These are phyloP conservation scores for Podilymbus podiceps DNA, from an alignment of 2,113 vertebrate species.

Conservation along the genomic window DNA sequence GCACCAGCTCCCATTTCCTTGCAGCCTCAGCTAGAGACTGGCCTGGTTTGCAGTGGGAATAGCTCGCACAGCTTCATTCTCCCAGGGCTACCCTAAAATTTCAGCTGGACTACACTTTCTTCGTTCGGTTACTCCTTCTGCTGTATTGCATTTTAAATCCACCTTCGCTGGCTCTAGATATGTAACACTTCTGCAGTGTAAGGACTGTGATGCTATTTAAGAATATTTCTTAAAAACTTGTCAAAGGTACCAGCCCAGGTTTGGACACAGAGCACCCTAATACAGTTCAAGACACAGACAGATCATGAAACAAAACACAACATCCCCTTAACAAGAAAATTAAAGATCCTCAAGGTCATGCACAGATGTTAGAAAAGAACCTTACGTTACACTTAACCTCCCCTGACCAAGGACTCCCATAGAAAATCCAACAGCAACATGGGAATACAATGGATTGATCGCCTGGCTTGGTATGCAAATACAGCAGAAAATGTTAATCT, in stretches of 20 bases:
- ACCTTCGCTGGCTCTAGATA: neutral
- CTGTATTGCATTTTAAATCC: neutral
- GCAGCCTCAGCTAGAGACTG: neutral
- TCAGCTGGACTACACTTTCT: neutral
- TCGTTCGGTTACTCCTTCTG: neutral
- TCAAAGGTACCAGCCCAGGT: neutral
- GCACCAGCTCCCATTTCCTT: neutral
- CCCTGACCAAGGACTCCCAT: neutral
- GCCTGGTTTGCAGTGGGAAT: neutral
- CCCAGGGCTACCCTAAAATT: neutral
- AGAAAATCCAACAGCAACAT: neutral
- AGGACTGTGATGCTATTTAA: neutral
- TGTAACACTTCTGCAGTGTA: neutral
- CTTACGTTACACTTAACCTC: neutral
- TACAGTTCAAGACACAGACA: rapidly evolving
- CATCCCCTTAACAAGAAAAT: neutral
- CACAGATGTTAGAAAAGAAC: neutral
- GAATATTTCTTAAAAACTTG: neutral
- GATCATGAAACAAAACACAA: neutral
- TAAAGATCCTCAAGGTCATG: neutral
- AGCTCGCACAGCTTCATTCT: neutral
- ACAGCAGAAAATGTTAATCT: neutral
- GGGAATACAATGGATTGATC: neutral
- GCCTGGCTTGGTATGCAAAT: neutral
- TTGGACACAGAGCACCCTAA: neutral